Conservation (phyloP, 2,888 invertebrate species). For the Nipponacmea schrenckii region DNA sequence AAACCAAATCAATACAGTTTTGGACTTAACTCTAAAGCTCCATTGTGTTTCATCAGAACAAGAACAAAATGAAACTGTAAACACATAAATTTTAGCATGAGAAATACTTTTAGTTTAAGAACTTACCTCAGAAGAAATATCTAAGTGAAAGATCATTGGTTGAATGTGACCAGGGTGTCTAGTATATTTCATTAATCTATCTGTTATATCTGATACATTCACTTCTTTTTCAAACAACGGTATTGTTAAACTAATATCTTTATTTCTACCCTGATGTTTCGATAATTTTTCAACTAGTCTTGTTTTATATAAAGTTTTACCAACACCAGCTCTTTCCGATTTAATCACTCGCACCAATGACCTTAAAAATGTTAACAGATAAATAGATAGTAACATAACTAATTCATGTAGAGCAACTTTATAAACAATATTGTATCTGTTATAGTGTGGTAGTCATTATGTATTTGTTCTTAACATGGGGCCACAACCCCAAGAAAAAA, state of each 20-base stretch:
- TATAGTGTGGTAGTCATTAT: no score
- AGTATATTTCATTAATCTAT: constrained; percentile 27
- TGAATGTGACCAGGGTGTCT: constrained; percentile 11
- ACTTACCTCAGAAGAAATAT: constrained; percentile 47
- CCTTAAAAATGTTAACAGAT: constrained; percentile 20
- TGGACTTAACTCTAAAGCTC: no score
- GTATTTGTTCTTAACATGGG: no score
- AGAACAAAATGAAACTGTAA: no score
- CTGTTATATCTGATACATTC: constrained; percentile 19
- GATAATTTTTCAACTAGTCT: constrained; percentile 30
- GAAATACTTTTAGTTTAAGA: neutral
- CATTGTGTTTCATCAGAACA: no score
- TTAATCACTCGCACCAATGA: constrained; percentile 40
- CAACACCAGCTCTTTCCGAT: constrained; percentile 45
- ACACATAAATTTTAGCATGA: neutral
- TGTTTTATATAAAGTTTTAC: constrained; percentile 41
- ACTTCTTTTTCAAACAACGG: constrained; percentile 23
- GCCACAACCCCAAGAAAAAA: no score
- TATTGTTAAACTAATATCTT: constrained; percentile 9
- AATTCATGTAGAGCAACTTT: no score
- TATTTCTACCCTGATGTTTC: neutral
- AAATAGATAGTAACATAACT: no score
- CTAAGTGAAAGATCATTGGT: constrained; percentile 43
- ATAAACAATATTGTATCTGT: no score
- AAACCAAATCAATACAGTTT: no score